These are phyloP conservation scores for Amphiprion ocellaris DNA, from an alignment of 2,113 vertebrate genomes.

Conservation along the genomic window DNA sequence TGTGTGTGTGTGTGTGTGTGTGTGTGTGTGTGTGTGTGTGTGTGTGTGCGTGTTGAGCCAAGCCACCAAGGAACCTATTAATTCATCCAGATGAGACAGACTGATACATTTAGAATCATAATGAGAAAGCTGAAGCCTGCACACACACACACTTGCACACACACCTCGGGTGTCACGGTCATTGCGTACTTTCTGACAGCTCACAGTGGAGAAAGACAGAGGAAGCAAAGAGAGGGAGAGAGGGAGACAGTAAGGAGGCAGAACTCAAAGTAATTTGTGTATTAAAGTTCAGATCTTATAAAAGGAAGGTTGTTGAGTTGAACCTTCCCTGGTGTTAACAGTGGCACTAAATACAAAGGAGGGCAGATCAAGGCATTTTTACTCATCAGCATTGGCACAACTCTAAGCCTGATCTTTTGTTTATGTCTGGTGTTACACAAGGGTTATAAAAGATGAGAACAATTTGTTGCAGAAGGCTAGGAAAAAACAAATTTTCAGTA, in stretches of 20 bases:
- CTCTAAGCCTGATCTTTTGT: too few species aligned
- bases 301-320: conserved; percentile 5
- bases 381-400: too few species aligned
- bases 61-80: conserved; percentile 57
- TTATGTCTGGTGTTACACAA: too few species aligned
- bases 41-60: conserved; percentile 16
- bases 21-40: neutral
- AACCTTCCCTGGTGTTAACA: neutral
- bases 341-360: too few species aligned
- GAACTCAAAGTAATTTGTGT: neutral
- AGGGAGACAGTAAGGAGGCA: neutral
- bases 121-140: conserved; percentile 55
- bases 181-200: conserved; percentile 47
- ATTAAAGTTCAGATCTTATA: neutral
- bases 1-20: conserved; percentile 3
- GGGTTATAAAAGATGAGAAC: too few species aligned
- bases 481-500: too few species aligned
- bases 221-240: neutral
- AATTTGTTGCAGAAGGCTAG: too few species aligned
- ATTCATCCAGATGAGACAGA: conserved; percentile 67
- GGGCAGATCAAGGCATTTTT: too few species aligned
- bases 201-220: conserved; percentile 2
- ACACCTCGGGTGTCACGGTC: conserved; percentile 23
- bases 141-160: conserved; percentile 26
- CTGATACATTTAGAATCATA: conserved; percentile 66